These are phyloP conservation scores for Pseudochaenichthys georgianus DNA, from an alignment of 2,797 vertebrate genomes.

Conservation along the genomic window DNA sequence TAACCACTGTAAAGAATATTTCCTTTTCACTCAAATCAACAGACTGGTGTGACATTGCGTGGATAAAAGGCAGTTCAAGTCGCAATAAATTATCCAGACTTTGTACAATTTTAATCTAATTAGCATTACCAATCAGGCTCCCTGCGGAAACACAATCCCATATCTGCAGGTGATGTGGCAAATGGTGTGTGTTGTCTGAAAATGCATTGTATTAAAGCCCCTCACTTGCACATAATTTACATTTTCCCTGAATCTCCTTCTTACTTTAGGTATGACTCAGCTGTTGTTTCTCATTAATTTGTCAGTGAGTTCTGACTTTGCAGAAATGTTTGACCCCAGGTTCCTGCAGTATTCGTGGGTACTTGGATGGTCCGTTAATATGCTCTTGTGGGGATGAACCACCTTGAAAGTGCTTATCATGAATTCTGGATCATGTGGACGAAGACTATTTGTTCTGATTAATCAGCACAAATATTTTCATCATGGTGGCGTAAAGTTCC, in stretches of 20 bases:
- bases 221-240: slow-evolving; percentile 24
- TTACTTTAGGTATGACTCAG: slow-evolving; percentile 29
- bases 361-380: slow-evolving; percentile 50
- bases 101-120: background rate
- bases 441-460: slow-evolving; percentile 29
- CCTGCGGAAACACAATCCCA: background rate
- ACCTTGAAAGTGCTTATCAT: slow-evolving; percentile 41
- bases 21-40: background rate
- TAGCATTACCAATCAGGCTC: slow-evolving; percentile 1
- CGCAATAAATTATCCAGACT: background rate
- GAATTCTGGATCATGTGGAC: slow-evolving; percentile 21
- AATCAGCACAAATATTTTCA: slow-evolving; percentile 20
- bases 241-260: slow-evolving; percentile 22
- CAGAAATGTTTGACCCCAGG: slow-evolving; percentile 50
- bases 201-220: background rate
- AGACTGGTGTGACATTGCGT: background rate
- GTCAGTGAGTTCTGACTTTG: slow-evolving; percentile 57
- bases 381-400: slow-evolving; percentile 46
- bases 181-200: background rate
- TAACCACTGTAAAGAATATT: background rate
- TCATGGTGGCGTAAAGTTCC: slow-evolving; percentile 1
- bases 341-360: slow-evolving; percentile 23
- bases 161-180: slow-evolving; percentile 13
- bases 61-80: background rate
- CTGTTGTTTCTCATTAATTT: slow-evolving; percentile 68